Percentiles rank a stretch among this genome's conserved stretches.
phyloP scores from a whole-genome alignment of 2,888 invertebrate species.

The Xanthorhoe spadicearia region DNA sequence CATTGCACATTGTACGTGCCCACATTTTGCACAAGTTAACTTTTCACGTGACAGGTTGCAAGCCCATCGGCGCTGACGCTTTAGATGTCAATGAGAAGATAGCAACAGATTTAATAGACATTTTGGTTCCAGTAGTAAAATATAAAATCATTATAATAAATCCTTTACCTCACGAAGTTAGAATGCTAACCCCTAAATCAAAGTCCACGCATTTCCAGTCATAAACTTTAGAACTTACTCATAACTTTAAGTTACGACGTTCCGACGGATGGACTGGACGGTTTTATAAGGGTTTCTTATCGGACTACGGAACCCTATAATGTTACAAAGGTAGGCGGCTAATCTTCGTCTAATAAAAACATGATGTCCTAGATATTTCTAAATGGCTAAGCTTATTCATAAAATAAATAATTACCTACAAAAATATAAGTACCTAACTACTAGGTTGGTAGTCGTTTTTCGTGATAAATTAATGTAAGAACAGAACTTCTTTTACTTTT shows the following conservation, averaged over 20 bases:
- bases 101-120: no score
- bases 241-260: slow-evolving; percentile 1
- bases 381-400: slow-evolving; percentile 3
- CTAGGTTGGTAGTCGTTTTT: no score
- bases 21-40: no score
- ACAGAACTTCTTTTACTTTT: no score
- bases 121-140: background rate
- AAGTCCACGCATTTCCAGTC: background rate
- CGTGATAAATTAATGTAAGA: no score
- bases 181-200: background rate
- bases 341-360: slow-evolving; percentile 22
- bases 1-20: no score
- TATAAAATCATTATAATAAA: background rate
- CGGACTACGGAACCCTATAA: slow-evolving; percentile 8
- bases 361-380: background rate
- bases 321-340: slow-evolving; percentile 18
- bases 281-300: slow-evolving; percentile 10
- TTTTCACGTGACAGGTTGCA: no score
- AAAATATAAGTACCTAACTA: no score
- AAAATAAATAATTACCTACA: background rate
- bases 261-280: slow-evolving; percentile 6
- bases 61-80: no score
- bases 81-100: no score
- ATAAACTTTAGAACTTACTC: slow-evolving; percentile 1
- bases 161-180: background rate